phyloP scores from a whole-genome alignment of 2,888 invertebrate genomes.

The Graphium colonna region DNA sequence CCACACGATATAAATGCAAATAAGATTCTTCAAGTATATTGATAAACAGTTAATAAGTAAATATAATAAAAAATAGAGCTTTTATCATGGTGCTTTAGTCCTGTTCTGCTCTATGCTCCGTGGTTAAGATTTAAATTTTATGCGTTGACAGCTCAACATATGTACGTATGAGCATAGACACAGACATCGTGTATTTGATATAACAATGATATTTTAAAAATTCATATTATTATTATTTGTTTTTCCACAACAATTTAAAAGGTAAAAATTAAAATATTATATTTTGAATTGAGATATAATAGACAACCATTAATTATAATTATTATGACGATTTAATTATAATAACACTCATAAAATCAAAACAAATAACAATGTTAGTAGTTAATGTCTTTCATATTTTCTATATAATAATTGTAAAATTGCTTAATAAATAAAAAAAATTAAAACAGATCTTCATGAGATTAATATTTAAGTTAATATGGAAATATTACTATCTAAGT shows the following conservation, averaged over 20 bases:
- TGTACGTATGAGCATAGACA: too few species aligned
- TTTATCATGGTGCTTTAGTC: too few species aligned
- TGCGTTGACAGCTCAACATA: background rate
- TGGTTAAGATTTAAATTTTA: too few species aligned
- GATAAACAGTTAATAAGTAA: too few species aligned
- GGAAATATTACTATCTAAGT: slow-evolving; percentile 19
- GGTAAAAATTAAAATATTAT: background rate
- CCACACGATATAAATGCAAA: slow-evolving; percentile 16
- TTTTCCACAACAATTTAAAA: background rate
- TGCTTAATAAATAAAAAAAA: slow-evolving; percentile 8
- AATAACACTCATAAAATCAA: slow-evolving; percentile 3
- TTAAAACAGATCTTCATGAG: slow-evolving; percentile 28
- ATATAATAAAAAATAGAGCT: too few species aligned
- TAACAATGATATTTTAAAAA: background rate
- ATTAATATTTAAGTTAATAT: slow-evolving; percentile 25
- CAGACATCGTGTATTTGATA: background rate
- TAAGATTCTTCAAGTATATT: background rate
- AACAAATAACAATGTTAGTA: slow-evolving; percentile 35
- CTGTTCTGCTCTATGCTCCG: too few species aligned
- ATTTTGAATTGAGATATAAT: too few species aligned
- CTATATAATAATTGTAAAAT: slow-evolving; percentile 23
- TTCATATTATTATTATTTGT: background rate
- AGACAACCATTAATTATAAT: slow-evolving; percentile 1
- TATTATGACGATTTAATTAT: slow-evolving; percentile 2
- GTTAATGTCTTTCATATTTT: slow-evolving; percentile 58